Percentiles rank a stretch among this genome's conserved stretches.
Evolutionary conservation across 2,113 vertebrate species (phyloP).

Genomic region (Camarhynchus parvulus): DNA sequence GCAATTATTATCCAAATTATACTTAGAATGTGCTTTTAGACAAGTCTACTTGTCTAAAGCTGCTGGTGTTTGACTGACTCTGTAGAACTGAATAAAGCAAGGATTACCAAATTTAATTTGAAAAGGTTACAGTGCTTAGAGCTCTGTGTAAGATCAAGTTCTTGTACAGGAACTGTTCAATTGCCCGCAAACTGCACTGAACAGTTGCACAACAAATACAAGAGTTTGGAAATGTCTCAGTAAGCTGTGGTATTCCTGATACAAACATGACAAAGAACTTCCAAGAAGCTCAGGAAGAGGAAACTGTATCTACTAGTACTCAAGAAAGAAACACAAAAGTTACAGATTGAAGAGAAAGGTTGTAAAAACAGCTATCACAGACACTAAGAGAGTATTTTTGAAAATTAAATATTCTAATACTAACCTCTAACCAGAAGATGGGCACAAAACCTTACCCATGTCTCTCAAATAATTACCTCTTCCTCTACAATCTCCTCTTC

Average conservation of each 20-base stretch:
- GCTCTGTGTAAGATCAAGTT: neutral
- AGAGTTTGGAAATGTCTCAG: neutral
- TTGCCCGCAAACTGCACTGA: neutral
- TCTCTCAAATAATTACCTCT: neutral
- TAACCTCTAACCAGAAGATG: neutral
- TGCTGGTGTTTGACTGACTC: neutral
- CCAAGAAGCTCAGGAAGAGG: neutral
- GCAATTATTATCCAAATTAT: constrained; percentile 33
- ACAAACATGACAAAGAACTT: neutral
- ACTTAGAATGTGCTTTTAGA: neutral
- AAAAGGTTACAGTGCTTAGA: neutral
- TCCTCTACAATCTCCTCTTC: neutral
- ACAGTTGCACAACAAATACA: neutral
- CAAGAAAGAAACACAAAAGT: neutral
- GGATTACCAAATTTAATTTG: constrained; percentile 14
- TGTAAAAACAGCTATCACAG: neutral
- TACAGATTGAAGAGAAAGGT: neutral
- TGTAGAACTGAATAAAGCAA: neutral
- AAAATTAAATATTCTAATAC: neutral
- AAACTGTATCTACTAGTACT: neutral
- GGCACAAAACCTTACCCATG: neutral
- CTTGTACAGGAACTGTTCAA: neutral
- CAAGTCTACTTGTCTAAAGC: neutral
- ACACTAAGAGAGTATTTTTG: neutral
- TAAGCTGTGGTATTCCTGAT: neutral